Evolutionary conservation across 2,888 invertebrate genomes (phyloP), one percentile per base, ranked within the genome.

Genomic region (Drosophila mettleri): DNA sequence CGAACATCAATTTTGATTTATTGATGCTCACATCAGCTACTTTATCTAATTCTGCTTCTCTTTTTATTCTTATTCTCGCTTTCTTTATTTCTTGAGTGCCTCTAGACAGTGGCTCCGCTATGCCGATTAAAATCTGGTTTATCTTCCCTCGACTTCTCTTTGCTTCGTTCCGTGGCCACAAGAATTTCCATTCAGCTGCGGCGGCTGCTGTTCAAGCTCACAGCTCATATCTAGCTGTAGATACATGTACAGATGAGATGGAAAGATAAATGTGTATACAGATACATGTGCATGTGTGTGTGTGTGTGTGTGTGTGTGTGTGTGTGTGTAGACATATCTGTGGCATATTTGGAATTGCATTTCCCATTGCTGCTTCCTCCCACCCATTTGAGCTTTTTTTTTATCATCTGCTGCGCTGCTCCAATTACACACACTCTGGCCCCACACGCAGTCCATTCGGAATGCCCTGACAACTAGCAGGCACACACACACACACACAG

Each of bases 391-490:
- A 8, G 20, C 12, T 29, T 6, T 16, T 29, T 27, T 10, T 29
- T 18, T n/a, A n/a, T n/a, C n/a, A n/a, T 8, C 48, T 34, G 38
- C 16, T 29, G 51, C 38, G 38, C 41, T 55, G 69, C 48, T 45
- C 48, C 59, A 51, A 48, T 65, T 65, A 48, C 54, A 14, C 33
- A 14, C 33, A 22, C 45, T 33, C 45, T 45, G 63, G 63, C 49
- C 64, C 63, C 36, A 24, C 33, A 31, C 43, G 29, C 36, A 20
- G 45, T 14, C 22, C 58, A 62, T 71, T 65, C 39, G 66, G 76
- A 33, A 58, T 51, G 70, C 60, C 70, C 62, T 61, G 72, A 60
- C 66, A 74, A 59, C 55, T 48, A 58, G 34, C 74, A 72, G 62
- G 57, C 58, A 52, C 38, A 31, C 34, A n/a, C 31, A 41, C 33